Evolutionary conservation across 2,888 invertebrate species (phyloP).

Genomic region (Nebria salina): DNA sequence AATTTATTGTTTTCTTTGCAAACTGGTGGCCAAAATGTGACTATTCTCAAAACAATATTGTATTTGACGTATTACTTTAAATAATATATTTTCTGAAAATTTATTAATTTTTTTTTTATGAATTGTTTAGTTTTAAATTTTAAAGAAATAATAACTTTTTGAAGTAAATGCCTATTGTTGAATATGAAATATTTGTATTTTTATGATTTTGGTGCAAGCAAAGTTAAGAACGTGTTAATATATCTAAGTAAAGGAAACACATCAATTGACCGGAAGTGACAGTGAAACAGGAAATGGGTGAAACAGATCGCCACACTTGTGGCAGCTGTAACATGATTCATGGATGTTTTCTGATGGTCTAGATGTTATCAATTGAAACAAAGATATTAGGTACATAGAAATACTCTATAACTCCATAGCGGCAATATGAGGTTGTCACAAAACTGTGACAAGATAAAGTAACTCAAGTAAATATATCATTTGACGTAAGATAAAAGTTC

Average conservation of each 20-base stretch:
- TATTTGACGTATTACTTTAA: too few relatives aligned
- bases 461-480: background rate
- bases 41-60: too few relatives aligned
- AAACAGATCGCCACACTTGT: constrained; percentile 29
- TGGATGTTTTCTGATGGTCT: constrained; percentile 38
- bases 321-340: constrained; percentile 33
- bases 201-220: background rate
- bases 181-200: background rate
- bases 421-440: constrained; percentile 20
- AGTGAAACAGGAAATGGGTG: constrained; percentile 14
- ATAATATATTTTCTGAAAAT: too few relatives aligned
- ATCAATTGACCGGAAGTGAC: constrained; percentile 23
- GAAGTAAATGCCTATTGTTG: too few relatives aligned
- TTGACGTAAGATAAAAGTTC: constrained; percentile 29
- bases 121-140: too few relatives aligned
- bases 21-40: background rate
- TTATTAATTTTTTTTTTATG: too few relatives aligned
- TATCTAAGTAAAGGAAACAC: constrained; percentile 33
- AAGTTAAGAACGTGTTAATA: background rate
- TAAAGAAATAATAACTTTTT: too few relatives aligned
- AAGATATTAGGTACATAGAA: background rate
- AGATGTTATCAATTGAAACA: constrained; percentile 35
- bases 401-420: background rate
- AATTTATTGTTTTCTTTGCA: constrained; percentile 4
- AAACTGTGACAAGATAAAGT: constrained; percentile 27